Evolutionary conservation across 2,113 vertebrate species (phyloP), one percentile per base, ranked within the genome.

Genomic region (Meleagris gallopavo): DNA sequence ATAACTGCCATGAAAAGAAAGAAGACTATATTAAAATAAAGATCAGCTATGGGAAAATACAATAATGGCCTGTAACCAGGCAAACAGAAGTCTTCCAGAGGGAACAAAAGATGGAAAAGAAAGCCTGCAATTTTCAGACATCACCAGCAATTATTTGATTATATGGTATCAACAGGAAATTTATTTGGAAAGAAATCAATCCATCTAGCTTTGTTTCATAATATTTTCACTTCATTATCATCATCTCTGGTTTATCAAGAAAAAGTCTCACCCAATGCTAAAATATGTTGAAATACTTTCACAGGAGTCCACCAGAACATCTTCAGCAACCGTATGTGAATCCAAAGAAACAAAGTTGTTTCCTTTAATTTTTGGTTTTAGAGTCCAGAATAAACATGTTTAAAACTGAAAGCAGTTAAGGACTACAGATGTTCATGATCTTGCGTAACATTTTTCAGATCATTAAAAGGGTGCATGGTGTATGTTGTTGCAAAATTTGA

Each of bases 1-100:
- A 16, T 69, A 88, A 88, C 69, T 89, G 29, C 4, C 32, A 52
- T 88, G 85, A 89, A 75, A 94, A 75, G 17, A 75, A 95, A n/a
- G n/a, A 75, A 52, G 16, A 58, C 40, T 93, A 84, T 43, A 76
- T 20, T 41, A 34, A 85, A 91, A 89, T 67, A 88, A 64, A 85
- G 34, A 85, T 84, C 67, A 89, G 8, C 17, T 65, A 61, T 38
- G 34, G 30, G 30, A 91, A 93, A 93, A 93, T 22, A 45, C 1
- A 83, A 65, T 83, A 88, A 85, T 76, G 54, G 95, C 32, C 19
- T 65, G 45, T 25, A 89, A 87, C 13, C 25, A 69, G 40, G 32
- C 38, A 93, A 85, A 82, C 64, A 5, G 29, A 77, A 89, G 11
- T 10, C 66, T 89, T 69, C 38, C 2, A 1, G 36, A 27, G 12